Conservation (phyloP, 2,888 invertebrate species). For the Caenorhabditis macrosperma region DNA sequence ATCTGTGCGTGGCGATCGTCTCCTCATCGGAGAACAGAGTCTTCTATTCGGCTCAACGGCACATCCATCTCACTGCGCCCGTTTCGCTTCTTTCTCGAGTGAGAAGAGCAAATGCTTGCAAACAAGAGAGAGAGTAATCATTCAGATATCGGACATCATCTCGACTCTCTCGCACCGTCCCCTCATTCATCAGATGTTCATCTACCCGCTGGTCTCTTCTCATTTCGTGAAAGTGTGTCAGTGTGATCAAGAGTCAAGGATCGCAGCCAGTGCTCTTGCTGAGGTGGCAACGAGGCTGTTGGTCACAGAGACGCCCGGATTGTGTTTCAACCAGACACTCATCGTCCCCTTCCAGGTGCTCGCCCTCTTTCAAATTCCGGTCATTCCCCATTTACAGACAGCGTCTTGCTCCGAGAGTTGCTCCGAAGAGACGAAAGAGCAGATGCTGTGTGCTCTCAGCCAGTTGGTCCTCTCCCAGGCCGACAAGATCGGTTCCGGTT, state of each 20-base stretch:
- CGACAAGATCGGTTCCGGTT: conserved; percentile 81
- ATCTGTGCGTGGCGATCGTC: conserved; percentile 89
- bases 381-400: conserved; percentile 26
- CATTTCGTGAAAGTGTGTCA: conserved; percentile 90
- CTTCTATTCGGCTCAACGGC: conserved; percentile 76
- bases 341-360: conserved; percentile 68
- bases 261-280: conserved; percentile 61
- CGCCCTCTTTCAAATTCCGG: neutral
- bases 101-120: too few relatives aligned
- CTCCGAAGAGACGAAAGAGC: conserved; percentile 91
- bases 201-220: conserved; percentile 92
- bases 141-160: conserved; percentile 64
- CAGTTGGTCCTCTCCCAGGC: conserved; percentile 93
- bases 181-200: conserved; percentile 89
- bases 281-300: conserved; percentile 65
- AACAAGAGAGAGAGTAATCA: neutral
- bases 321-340: conserved; percentile 74
- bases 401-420: conserved; percentile 89
- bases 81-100: conserved; percentile 63
- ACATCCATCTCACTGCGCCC: conserved; percentile 62
- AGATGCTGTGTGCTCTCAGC: conserved; percentile 95
- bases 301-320: conserved; percentile 60
- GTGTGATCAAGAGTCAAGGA: conserved; percentile 63
- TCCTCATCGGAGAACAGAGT: conserved; percentile 90
- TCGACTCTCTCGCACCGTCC: conserved; percentile 71